Evolutionary conservation across 2,113 vertebrate genomes (phyloP), one percentile per base, ranked within the genome.

Genomic region (Nicator chloris): DNA sequence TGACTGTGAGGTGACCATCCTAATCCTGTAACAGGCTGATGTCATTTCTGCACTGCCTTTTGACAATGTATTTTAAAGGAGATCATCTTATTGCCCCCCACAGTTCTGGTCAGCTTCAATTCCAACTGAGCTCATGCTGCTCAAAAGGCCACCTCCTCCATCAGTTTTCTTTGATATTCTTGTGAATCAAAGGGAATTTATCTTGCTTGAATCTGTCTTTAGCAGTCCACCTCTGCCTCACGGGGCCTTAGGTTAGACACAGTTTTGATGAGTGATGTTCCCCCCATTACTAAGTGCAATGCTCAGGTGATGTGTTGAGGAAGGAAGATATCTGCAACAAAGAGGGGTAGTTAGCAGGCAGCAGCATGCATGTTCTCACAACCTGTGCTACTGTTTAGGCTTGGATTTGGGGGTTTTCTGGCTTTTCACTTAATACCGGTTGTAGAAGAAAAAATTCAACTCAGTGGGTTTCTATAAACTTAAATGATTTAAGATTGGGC

Each of bases 111-210:
- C 78, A 75, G 19, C 37, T 75, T 66, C 45, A 75, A 9, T 21
- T 75, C 28, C 45, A 53, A 0, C 7, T 30, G 39, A 60, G 23
- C 45, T 89, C 53, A 21, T 47, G 35, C 73, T 82, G 45, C 33
- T 88, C 73, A 47, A 90, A 87, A 92, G 45, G 47, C 68, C 2
- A 14, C 45, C 30, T 56, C 19, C 50, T 80, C 57, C 33, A 26
- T 66, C 51, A 35, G 63, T 82, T 93, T 92, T 76, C 70, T 84
- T 69, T 57, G 57, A 26, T 69, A 45, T 50, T 91, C 91, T 54
- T 84, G 30, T 90, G 78, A 82, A 63, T 82, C 90, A 70, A 70
- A 72, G 27, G 47, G 42, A 69, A 21, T 78, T 86, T 88, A 13
- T 78, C 68, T 90, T 51, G 39, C 35, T 65, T n/a, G 47, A 59